phyloP scores from a whole-genome alignment of 2,797 vertebrate species.

The Dromococcyx pavoninus region DNA sequence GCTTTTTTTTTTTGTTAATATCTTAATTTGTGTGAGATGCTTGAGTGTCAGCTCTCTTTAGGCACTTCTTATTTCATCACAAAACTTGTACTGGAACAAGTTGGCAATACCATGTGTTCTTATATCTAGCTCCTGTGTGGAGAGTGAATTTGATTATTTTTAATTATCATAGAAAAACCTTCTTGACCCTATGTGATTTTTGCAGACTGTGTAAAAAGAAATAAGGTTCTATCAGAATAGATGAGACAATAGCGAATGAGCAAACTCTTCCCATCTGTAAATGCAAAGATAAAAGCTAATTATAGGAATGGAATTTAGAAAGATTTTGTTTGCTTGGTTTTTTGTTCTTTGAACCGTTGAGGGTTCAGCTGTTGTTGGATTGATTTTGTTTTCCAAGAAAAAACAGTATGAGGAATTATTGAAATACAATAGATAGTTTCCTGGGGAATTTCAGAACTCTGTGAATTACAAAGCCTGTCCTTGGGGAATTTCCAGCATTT shows the following conservation, averaged over 20 bases:
- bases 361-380: background rate
- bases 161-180: background rate
- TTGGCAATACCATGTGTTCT: background rate
- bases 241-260: background rate
- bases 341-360: background rate
- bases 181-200: background rate
- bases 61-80: background rate
- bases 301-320: background rate
- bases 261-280: background rate
- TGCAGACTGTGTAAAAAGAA: background rate
- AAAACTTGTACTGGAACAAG: background rate
- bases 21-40: background rate
- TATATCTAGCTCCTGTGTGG: background rate
- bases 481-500: constrained; percentile 11
- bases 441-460: background rate
- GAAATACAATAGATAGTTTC: background rate
- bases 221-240: background rate
- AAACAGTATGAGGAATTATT: background rate
- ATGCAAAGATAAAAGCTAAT: background rate
- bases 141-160: background rate
- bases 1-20: background rate
- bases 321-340: background rate
- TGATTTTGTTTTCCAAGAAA: background rate
- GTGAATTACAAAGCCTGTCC: background rate
- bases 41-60: background rate